Percentiles rank a stretch among this genome's conserved stretches.
These are phyloP conservation scores for Cyrtodaria siliqua DNA, from an alignment of 2,888 invertebrate species.

Conservation along the genomic window DNA sequence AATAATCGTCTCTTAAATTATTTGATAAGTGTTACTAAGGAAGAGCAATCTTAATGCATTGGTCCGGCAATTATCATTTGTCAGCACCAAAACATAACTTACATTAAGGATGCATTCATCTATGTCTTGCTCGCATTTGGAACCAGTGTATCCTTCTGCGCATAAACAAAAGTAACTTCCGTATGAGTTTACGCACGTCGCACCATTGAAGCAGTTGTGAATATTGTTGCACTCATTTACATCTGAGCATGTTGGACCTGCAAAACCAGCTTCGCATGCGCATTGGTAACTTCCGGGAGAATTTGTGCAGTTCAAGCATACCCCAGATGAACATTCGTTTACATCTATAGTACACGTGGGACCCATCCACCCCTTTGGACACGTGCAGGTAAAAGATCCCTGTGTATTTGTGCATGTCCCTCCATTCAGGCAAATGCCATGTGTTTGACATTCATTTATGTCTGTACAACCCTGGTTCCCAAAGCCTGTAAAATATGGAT, in stretches of 20 bases:
- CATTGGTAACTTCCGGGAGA: neutral
- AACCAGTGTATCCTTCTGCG: constrained; percentile 12
- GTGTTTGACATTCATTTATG: neutral
- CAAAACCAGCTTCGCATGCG: neutral
- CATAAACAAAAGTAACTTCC: constrained; percentile 33
- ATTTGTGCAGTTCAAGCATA: constrained; percentile 4
- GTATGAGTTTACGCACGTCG: constrained; percentile 11
- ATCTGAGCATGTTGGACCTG: neutral
- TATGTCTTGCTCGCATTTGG: constrained; percentile 9
- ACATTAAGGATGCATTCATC: too few relatives aligned
- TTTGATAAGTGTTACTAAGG: too few relatives aligned
- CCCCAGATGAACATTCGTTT: neutral
- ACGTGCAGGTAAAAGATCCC: neutral
- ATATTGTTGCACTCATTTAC: constrained; percentile 23
- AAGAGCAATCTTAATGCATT: too few relatives aligned
- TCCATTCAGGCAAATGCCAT: neutral
- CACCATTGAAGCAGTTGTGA: constrained; percentile 16
- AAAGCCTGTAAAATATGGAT: too few relatives aligned
- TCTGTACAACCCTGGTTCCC: neutral
- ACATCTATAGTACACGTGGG: neutral
- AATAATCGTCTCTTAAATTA: too few relatives aligned
- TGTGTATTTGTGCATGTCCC: neutral
- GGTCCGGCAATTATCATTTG: too few relatives aligned
- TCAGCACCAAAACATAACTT: too few relatives aligned
- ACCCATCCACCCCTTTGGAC: neutral